Base-by-base conservation (phyloP, 2,888 invertebrate species). In the Mythimna lalbum region DNA sequence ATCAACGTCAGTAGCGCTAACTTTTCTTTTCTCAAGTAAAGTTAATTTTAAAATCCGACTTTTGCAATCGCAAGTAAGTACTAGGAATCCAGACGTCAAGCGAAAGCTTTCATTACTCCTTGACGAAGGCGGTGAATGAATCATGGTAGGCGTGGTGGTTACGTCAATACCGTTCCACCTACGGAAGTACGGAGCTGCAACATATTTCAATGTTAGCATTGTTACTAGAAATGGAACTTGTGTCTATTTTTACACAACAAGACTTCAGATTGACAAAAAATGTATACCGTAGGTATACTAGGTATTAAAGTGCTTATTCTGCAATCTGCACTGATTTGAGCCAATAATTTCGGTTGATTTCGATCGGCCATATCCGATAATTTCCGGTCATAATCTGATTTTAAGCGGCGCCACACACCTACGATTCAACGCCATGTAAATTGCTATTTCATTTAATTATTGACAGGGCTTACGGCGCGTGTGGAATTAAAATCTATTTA, bases 131-230 rank as follows among this genome's bases (percentile, higher is more conserved):
- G 63, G 27, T 68, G 69, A 69, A 75, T 82, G 82, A 82, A 75
- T 82, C 76, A 81, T 64, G 21, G 72, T 70, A 78, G 83, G 78
- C 73, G 82, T 78, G 82, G 78, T 73, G 61, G 59, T 81, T 81
- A 78, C 80, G 80, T 83, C 75, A 81, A n/a, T 72, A 60, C 4
- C 21, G 47, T 59, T 52, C 65, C 69, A 73, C 76, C 78, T 80
- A 81, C 78, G 43, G 43, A 19, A 59, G 33, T 43, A 53, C 56
- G 23, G 36, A 64, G 56, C 62, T 66, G 70, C 70, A 77, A 72
- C 31, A 69, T 62, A 73, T 63, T 67, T 60, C 55, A 66, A 56
- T 67, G 39, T 33, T 60, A 21, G n/a, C 31, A 53, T 59, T 67
- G 33, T 55, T 21, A 53, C 56, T 60, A 53, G 62, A 65, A 73